Base-by-base conservation (phyloP, 2,113 vertebrate genomes). In the Siphamia tubifer region DNA sequence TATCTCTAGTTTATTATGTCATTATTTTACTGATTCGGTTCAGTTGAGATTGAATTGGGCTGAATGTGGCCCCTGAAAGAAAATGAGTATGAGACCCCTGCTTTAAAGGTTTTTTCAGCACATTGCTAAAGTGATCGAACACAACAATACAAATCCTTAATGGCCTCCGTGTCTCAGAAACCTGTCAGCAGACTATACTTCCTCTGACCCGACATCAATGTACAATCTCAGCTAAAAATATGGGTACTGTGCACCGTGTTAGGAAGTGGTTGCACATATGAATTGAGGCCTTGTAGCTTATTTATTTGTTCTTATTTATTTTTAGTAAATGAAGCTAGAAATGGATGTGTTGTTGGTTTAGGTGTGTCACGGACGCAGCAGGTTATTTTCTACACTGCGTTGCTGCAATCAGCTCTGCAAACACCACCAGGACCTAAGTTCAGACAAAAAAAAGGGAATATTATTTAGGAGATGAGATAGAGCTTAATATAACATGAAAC, bases 271-370 rank as follows among this genome's bases (percentile, higher is more conserved):
- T 20, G 35, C 36, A 11, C 0, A 21, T 45, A 25, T 89, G 79
- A 91, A 87, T 71, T 15, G 28, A 68, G 12, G 17, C 68, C 70
- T 74, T 90, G 82, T 85, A 32, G 21, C 19, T 2, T 88, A 79
- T 91, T 90, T 92, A 79, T 92, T 90, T 89, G 81, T 87, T 85
- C 66, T 39, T 0, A 1, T 49, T 75, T 90, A 89, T 87, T 88
- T 88, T 89, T 87, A 82, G 86, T 24, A 76, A 67, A 44, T 48
- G 57, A 39, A 51, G 80, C 53, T 31, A 30, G 63, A 64, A 88
- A 76, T 80, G 53, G 52, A 75, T 49, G 62, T 64, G 36, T 53
- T 83, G 70, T 90, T 87, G 54, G 74, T 84, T 88, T 76, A 66
- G 81, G 76, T 58, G 74, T 71, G 79, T 73, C 71, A 51, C 27